Conservation (phyloP, 2,113 vertebrate species). For the Alosa alosa region DNA sequence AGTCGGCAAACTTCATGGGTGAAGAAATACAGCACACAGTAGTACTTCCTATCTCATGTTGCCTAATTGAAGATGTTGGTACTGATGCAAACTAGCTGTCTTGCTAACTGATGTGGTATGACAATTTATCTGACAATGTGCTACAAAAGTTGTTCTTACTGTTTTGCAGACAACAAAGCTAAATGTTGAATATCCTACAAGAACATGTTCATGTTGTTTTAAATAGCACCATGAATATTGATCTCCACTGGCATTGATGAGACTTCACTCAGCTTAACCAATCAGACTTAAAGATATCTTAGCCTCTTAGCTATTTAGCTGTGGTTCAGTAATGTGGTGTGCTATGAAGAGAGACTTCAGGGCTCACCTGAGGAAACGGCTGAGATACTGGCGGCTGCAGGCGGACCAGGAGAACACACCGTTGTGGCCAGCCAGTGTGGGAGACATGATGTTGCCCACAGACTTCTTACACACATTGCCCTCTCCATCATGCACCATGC, state of each 20-base stretch:
- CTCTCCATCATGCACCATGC: conserved; percentile 90
- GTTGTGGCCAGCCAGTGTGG: conserved; percentile 84
- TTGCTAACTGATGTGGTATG: background rate
- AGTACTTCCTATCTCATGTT: background rate
- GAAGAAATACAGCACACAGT: background rate
- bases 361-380: conserved; percentile 81
- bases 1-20: background rate
- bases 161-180: background rate
- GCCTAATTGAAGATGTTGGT: background rate
- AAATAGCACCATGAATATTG: too few species aligned
- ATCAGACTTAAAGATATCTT: background rate
- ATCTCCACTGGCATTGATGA: background rate
- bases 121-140: too few species aligned
- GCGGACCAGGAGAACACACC: conserved; percentile 89
- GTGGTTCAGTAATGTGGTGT: background rate
- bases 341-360: background rate
- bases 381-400: conserved; percentile 87
- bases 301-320: background rate
- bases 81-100: background rate
- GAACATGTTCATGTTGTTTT: too few species aligned
- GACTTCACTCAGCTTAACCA: background rate
- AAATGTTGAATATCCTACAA: too few species aligned
- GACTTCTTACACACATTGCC: conserved; percentile 87
- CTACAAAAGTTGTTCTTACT: background rate
- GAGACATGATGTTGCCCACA: conserved; percentile 90